These are phyloP conservation scores for Orthosia cruda DNA, from an alignment of 2,888 invertebrate genomes.

Conservation along the genomic window DNA sequence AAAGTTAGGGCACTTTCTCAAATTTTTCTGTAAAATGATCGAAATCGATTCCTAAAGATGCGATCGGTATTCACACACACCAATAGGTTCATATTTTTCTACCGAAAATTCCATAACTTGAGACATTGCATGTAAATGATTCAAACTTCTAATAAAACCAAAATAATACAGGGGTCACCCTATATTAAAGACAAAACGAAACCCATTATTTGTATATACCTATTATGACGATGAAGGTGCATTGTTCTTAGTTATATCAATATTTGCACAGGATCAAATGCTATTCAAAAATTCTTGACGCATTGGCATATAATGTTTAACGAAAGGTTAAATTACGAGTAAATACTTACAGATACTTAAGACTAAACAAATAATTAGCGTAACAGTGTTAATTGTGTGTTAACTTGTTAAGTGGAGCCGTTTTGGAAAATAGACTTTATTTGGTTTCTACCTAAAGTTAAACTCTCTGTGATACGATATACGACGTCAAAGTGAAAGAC, in stretches of 20 bases:
- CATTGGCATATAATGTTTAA: background rate
- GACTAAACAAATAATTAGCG: conserved; percentile 26
- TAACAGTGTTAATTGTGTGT: background rate
- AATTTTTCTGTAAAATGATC: background rate
- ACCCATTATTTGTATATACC: background rate
- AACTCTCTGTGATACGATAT: background rate
- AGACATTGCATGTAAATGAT: background rate
- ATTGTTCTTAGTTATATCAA: conserved; percentile 24
- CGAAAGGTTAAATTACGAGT: conserved; percentile 1
- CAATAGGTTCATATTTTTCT: background rate
- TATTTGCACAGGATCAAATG: conserved; percentile 33
- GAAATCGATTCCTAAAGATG: background rate
- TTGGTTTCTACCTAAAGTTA: background rate
- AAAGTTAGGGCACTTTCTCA: background rate
- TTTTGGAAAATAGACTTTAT: background rate
- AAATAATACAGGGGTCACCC: background rate
- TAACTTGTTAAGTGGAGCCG: background rate
- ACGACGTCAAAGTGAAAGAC: background rate
- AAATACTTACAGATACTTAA: background rate
- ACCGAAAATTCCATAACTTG: background rate
- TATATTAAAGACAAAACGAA: conserved; percentile 16
- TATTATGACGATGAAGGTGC: conserved; percentile 1
- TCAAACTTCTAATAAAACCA: conserved; percentile 9
- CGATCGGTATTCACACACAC: no score
- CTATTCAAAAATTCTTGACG: background rate